phyloP scores from a whole-genome alignment of 2,888 invertebrate species.

The Loripinus fragilis region DNA sequence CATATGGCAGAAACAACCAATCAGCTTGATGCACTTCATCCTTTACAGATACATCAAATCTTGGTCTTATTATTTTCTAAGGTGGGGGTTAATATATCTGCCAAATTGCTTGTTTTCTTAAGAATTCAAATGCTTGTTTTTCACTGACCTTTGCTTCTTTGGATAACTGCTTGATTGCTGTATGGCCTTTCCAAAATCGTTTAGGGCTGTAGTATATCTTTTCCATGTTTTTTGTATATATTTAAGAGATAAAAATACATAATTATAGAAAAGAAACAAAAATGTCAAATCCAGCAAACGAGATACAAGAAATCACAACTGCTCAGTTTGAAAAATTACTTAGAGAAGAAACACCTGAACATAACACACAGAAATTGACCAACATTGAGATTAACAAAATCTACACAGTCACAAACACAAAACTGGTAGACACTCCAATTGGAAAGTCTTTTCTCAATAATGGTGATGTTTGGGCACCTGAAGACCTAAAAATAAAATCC shows the following conservation, averaged over 20 bases:
- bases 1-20: too few relatives aligned
- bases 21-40: too few relatives aligned
- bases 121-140: too few relatives aligned
- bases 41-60: too few relatives aligned
- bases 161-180: conserved; percentile 31
- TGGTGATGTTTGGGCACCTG: conserved; percentile 38
- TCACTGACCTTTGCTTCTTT: too few relatives aligned
- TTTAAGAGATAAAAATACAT: too few relatives aligned
- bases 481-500: conserved; percentile 26
- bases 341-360: conserved; percentile 24
- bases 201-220: conserved; percentile 37
- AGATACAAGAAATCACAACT: too few relatives aligned
- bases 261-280: background rate
- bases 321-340: conserved; percentile 28
- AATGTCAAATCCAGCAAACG: background rate
- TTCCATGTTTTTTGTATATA: conserved; percentile 25
- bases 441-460: conserved; percentile 27
- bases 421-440: conserved; percentile 25
- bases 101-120: too few relatives aligned
- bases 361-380: conserved; percentile 35
- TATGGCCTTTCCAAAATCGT: too few relatives aligned
- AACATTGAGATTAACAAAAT: conserved; percentile 38
- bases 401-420: conserved; percentile 26
- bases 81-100: too few relatives aligned
- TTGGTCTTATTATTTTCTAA: too few relatives aligned